Evolutionary conservation across 2,888 invertebrate genomes (phyloP).

Genomic region (Cantharis flavilabris): DNA sequence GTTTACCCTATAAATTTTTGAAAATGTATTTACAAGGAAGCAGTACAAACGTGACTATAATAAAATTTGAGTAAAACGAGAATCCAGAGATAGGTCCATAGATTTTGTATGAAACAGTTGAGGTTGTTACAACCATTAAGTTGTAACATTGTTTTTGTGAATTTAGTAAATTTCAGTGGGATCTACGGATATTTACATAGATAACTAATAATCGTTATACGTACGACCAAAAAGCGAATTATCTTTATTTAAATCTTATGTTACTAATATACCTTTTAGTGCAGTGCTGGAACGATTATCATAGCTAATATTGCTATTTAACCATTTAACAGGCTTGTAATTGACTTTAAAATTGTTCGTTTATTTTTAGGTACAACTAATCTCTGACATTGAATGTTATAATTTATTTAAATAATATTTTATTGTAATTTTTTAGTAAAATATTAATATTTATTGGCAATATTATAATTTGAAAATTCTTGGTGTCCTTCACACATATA

Average conservation of each 20-base stretch:
- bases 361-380: neutral
- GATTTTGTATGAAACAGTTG: conserved; percentile 8
- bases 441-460: neutral
- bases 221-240: conserved; percentile 14
- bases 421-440: neutral
- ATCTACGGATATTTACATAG: conserved; percentile 18
- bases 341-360: conserved; percentile 19
- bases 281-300: conserved; percentile 15
- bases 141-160: conserved; percentile 20
- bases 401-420: neutral
- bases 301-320: conserved; percentile 12
- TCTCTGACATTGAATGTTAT: neutral
- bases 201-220: conserved; percentile 21
- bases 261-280: conserved; percentile 15
- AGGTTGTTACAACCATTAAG: conserved; percentile 12
- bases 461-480: neutral
- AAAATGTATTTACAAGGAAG: neutral
- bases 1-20: neutral
- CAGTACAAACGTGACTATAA: neutral
- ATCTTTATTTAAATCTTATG: conserved; percentile 22
- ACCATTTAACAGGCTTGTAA: conserved; percentile 20
- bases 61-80: neutral
- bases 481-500: neutral
- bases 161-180: conserved; percentile 10
- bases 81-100: neutral